Percentiles rank a stretch among this genome's conserved stretches.
Conservation (phyloP, 1,140 invertebrate species). For the Aphis gossypii region DNA sequence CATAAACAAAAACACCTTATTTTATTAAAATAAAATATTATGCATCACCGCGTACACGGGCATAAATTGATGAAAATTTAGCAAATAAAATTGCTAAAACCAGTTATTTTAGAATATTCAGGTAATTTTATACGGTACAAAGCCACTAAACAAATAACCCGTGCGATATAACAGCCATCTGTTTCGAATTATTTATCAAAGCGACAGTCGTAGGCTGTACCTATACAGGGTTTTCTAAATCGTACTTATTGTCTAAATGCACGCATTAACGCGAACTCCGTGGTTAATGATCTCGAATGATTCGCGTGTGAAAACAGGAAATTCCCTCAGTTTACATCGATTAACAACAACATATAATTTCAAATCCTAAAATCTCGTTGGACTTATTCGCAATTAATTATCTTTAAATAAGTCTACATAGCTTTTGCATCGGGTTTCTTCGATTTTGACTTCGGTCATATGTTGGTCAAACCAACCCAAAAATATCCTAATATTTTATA, state of each 20-base stretch:
- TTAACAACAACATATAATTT: background rate
- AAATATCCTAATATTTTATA: background rate
- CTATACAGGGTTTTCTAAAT: background rate
- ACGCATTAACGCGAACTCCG: background rate
- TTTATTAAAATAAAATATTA: background rate
- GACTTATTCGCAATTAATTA: background rate
- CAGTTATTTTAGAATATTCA: background rate
- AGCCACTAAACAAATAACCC: background rate
- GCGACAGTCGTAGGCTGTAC: background rate
- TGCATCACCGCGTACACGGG: background rate
- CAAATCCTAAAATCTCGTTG: background rate
- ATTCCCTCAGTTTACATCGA: background rate
- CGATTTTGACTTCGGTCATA: background rate
- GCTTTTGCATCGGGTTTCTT: background rate
- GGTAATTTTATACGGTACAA: background rate
- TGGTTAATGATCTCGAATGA: background rate
- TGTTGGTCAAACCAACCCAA: background rate
- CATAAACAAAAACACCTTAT: background rate
- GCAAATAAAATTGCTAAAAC: background rate
- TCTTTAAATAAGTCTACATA: background rate
- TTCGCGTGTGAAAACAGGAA: background rate
- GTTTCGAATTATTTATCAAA: background rate
- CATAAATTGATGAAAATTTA: background rate
- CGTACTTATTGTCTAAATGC: background rate
- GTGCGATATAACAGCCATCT: background rate